Evolutionary conservation across 2,113 vertebrate genomes (phyloP), one percentile per base, ranked within the genome.

Genomic region (Rhizomys pruinosus): DNA sequence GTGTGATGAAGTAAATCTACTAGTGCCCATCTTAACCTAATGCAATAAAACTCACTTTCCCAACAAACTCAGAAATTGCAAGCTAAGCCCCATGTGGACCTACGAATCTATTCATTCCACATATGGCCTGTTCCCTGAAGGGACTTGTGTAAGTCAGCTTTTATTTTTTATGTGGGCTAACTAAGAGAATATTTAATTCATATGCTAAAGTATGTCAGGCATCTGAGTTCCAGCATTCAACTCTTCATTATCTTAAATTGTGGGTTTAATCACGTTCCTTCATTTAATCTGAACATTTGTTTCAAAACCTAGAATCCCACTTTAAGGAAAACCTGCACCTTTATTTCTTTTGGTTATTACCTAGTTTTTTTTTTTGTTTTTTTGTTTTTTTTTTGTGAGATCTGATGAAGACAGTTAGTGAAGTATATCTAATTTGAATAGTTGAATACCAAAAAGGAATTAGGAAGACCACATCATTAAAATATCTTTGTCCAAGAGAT

Each of bases 131-230:
- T 93, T 96, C 84, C 85, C 76, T 72, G 52, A 90, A 96, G 90
- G 86, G 84, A 86, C 42, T 39, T 91, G 69, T 89, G 74, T 92
- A 89, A 93, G 87, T 82, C 61, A 81, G 93, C 42, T 52, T 71
- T 47, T 80, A 84, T 90, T 91, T 94, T 90, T 79, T 10, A 84
- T 95, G 79, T 93, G 44, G 32, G 39, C 94, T 95, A 85, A 74
- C 69, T 94, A 95, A 94, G 86, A 92, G 93, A 96, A 96, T 95
- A 95, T 96, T 90, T 94, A 95, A 95, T 95, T 97, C 93, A 90
- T 91, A 94, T 97, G 95, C 92, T 95, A 95, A 94, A 91, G 72
- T 77, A 63, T 94, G 90, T 90, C 78, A 89, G 93, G 87, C 92
- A 97, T 93, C 90, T 89, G 79, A 96, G 84, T 92, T 92, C 74